Evolutionary conservation across 2,113 vertebrate genomes (phyloP).

Genomic region (Ornithorhynchus anatinus): DNA sequence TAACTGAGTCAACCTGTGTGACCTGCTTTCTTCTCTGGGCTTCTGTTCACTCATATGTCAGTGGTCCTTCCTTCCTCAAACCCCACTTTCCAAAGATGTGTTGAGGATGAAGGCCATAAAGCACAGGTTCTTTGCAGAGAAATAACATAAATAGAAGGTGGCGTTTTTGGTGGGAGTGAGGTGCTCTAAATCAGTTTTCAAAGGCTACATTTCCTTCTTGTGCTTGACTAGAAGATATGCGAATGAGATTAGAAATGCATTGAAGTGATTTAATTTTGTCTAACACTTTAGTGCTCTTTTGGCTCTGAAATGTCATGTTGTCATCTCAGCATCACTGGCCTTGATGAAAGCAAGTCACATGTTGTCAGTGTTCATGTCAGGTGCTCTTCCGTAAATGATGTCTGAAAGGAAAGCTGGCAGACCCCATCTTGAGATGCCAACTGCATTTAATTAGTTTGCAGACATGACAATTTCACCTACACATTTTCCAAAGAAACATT

Average conservation of each 20-base stretch:
- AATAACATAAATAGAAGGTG: background rate
- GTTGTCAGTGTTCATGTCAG: background rate
- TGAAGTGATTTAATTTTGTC: background rate
- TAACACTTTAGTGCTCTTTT: constrained; percentile 8
- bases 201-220: background rate
- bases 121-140: too few relatives aligned
- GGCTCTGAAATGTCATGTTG: constrained; percentile 9
- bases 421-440: constrained; percentile 6
- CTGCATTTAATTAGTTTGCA: background rate
- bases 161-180: background rate
- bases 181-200: background rate
- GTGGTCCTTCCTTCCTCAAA: too few relatives aligned
- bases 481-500: background rate
- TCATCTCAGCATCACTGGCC: background rate
- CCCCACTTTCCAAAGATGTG: background rate
- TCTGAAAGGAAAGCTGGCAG: background rate
- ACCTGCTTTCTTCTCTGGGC: constrained; percentile 6
- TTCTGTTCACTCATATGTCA: background rate
- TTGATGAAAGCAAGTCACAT: background rate
- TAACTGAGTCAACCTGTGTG: too few relatives aligned
- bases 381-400: constrained; percentile 2
- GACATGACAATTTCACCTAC: background rate
- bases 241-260: background rate
- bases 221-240: background rate
- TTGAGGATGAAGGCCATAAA: background rate